Evolutionary conservation across 2,797 vertebrate species (phyloP), one percentile per base, ranked within the genome.

Genomic region (Myotis findleyi): DNA sequence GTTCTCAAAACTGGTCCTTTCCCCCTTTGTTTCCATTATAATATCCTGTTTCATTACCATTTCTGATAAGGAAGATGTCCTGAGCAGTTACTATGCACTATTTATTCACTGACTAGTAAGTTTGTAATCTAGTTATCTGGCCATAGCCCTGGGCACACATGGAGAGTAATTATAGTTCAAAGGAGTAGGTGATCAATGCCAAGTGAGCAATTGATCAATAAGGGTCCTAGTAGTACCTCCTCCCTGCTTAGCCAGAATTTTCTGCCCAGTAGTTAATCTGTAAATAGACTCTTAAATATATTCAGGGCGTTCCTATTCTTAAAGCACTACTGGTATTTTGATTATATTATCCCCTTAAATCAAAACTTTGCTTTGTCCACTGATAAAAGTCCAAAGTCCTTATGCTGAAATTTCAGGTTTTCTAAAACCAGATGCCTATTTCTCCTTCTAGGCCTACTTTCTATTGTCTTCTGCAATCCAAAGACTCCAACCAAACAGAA

Each of bases 231-330:
- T 13, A 73, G 23, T 85, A 3, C 36, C n/a, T 96, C 41, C 59
- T 72, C 41, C 33, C 44, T 57, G 21, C 20, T 21, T n/a, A 91
- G 23, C 25, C 59, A 53, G 47, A 38, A 51, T 36, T 91, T 85
- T 76, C 68, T 80, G 25, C 44, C 87, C 75, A 75, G 30, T 79
- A 27, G 13, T 53, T 79, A 33, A 79, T 66, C 57, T 87, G 33
- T 75, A 93, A 93, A 87, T 30, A 89, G 53, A 59, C 51, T 41
- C 23, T 83, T 94, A 49, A 76, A n/a, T 83, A 44, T 83, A 57
- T 30, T 85, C 53, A 81, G 23, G 11, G 47, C 0, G 7, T 68
- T 81, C n/a, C 47, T 62, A 44, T n/a, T 47, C 72, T 84, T 81
- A 76, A 73, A 88, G 18, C 59, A 41, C 23, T 21, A 47, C 47